Evolutionary conservation across 2,797 vertebrate species (phyloP).

Genomic region (Sebastes kiyomatsui): DNA sequence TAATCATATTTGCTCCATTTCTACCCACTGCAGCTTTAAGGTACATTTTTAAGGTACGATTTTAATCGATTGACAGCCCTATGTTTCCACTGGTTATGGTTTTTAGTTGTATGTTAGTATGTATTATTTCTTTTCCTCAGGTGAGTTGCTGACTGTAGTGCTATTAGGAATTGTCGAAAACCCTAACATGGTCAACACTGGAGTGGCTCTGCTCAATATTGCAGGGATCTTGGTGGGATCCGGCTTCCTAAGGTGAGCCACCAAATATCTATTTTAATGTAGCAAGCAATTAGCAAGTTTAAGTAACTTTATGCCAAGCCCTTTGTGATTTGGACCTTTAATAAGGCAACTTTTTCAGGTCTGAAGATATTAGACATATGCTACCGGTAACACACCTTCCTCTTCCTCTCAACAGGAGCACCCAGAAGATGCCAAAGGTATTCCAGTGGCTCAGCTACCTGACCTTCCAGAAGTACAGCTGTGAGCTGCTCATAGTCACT

Average conservation of each 20-base stretch:
- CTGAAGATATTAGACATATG: neutral
- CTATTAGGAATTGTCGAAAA: conserved; percentile 91
- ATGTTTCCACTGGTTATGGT: neutral
- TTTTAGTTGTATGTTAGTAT: neutral
- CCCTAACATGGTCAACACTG: conserved; percentile 91
- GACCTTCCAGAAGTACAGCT: conserved; percentile 96
- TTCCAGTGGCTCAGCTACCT: conserved; percentile 93
- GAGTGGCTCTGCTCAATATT: conserved; percentile 89
- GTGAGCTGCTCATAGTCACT: conserved; percentile 92
- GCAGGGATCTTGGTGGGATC: conserved; percentile 91
- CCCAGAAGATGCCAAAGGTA: conserved; percentile 88
- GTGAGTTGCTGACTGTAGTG: conserved; percentile 90
- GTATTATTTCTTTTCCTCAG: conserved; percentile 42
- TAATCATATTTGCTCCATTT: too few relatives aligned
- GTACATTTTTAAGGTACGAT: too few relatives aligned
- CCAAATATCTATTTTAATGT: neutral
- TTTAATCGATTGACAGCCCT: neutral
- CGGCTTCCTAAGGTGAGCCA: conserved; percentile 89
- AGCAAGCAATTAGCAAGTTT: neutral
- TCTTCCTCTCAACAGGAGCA: conserved; percentile 78
- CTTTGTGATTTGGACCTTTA: neutral
- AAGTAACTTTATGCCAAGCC: neutral
- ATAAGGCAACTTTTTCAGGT: neutral
- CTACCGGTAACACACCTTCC: neutral
- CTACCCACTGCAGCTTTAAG: too few relatives aligned